Evolutionary conservation across 2,797 vertebrate genomes (phyloP).

Genomic region (Prionace glauca): DNA sequence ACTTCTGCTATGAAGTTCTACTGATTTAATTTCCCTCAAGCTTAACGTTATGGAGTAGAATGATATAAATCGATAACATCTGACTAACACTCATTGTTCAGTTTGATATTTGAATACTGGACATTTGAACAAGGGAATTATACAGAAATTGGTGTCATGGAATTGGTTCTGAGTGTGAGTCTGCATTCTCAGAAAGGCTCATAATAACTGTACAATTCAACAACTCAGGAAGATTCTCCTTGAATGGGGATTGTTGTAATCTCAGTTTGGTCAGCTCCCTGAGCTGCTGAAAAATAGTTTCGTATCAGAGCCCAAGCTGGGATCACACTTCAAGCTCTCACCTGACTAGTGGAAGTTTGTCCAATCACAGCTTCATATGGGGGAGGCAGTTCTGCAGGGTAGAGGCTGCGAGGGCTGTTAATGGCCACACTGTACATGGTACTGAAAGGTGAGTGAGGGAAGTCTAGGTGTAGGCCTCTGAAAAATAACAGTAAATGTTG

Average conservation of each 20-base stretch:
- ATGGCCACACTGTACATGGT: constrained; percentile 83
- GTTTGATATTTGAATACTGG: background rate
- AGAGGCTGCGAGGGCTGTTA: constrained; percentile 83
- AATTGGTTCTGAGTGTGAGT: background rate
- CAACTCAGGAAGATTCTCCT: no score
- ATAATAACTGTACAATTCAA: background rate
- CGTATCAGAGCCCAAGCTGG: background rate
- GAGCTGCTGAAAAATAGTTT: background rate
- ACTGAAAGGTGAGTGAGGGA: constrained; percentile 81
- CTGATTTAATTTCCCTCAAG: background rate
- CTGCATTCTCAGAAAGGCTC: background rate
- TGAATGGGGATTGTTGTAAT: no score
- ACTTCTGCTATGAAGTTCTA: background rate
- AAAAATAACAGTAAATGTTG: constrained; percentile 39
- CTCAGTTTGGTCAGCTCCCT: no score
- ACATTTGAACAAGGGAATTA: background rate
- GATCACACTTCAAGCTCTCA: constrained; percentile 46
- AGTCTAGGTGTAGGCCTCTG: constrained; percentile 85
- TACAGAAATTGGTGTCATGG: background rate
- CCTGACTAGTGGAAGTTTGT: constrained; percentile 74
- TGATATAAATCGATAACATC: background rate
- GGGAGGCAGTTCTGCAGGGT: constrained; percentile 89
- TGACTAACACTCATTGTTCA: background rate
- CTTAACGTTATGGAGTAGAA: background rate
- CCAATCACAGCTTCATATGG: constrained; percentile 90